Evolutionary conservation across 2,113 vertebrate species (phyloP), one percentile per base, ranked within the genome.

Genomic region (Paralichthys olivaceus): DNA sequence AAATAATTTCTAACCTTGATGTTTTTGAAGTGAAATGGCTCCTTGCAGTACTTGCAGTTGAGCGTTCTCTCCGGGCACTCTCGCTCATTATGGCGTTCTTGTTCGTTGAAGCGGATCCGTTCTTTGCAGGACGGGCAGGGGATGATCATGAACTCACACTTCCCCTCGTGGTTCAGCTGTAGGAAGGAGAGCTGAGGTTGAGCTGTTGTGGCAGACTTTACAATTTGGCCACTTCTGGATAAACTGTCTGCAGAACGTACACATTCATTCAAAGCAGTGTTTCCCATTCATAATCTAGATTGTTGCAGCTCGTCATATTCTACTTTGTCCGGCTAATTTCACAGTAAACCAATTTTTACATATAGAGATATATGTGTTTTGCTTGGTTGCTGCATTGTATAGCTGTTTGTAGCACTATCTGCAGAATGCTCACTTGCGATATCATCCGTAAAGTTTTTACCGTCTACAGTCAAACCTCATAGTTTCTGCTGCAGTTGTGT

Each of bases 21-120:
- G 22, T 92, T 94, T 1, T 94, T 94, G 17, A 93, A 93, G 89
- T 85, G 94, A 77, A 95, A 96, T 7, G 95, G 90, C 0, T 75
- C 92, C 80, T 91, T 94, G 94, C 95, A 96, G 92, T 95, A 95
- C 80, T 91, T 94, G 93, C 96, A 96, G 93, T 90, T 87, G 19
- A 96, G 95, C 34, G 93, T 96, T 58, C 96, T 92, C 89, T 96
- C 90, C 0, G 95, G 96, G 45, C 96, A 96, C 61, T 95, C 96
- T 0, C 91, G 83, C 86, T 96, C 95, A 0, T 91, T 91, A 14
- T 98, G 97, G 5, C 83, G 95, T 63, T 96, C 94, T 88, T 93
- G 95, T 7, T 96, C 96, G 0, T 90, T 90, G 45, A 94, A 92
- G 54, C 94, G 94, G 29, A 96, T 93, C 51, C 86, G 51, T 47